These are phyloP conservation scores for Diplogasteroides magnus DNA, from an alignment of 1,140 invertebrate species.

Conservation along the genomic window DNA sequence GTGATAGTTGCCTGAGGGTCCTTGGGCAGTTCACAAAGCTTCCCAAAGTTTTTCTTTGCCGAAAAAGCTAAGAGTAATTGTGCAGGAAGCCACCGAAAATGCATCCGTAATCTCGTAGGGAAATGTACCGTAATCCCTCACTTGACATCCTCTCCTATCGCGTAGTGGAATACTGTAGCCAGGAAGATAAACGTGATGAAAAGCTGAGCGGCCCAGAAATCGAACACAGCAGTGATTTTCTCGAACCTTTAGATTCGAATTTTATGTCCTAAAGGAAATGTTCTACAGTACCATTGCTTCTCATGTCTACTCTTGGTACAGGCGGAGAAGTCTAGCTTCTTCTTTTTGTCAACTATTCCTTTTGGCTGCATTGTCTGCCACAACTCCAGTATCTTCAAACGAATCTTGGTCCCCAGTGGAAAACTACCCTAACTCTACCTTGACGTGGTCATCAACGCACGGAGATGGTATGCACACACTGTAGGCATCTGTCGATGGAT, in stretches of 20 bases:
- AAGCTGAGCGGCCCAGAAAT: constrained; percentile 51
- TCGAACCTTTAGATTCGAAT: no score
- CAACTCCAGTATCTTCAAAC: no score
- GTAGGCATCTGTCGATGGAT: constrained; percentile 40
- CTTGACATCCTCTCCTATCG: no score
- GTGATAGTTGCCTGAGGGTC: constrained; percentile 51
- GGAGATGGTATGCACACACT: constrained; percentile 51
- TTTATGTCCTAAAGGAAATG: no score
- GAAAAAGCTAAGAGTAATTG: constrained; percentile 49
- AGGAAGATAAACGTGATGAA: constrained; percentile 40
- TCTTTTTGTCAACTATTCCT: no score
- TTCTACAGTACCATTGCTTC: no score
- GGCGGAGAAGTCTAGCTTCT: no score
- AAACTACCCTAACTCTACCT: no score
- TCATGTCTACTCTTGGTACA: no score
- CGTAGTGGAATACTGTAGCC: constrained; percentile 50
- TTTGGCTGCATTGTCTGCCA: no score
- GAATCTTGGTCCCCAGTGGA: no score
- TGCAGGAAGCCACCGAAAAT: constrained; percentile 37
- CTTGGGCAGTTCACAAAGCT: constrained; percentile 51
- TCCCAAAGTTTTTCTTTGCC: constrained; percentile 43
- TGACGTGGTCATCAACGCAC: no score
- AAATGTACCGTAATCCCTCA: constrained; percentile 41
- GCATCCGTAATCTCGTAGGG: constrained; percentile 32
- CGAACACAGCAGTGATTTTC: constrained; percentile 44